Conservation (phyloP, 2,797 vertebrate species). For the Selene dorsalis region DNA sequence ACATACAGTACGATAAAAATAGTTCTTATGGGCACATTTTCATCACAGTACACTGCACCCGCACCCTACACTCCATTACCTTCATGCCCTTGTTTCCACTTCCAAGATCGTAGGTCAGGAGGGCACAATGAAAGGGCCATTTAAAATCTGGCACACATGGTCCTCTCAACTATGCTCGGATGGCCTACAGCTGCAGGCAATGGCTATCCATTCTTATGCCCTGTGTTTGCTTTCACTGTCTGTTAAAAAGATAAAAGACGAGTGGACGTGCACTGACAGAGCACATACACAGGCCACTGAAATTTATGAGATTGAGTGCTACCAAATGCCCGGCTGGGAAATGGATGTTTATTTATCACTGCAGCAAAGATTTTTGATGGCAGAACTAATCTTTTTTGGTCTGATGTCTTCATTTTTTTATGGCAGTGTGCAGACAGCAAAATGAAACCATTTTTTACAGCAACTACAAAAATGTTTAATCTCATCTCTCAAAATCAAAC, state of each 20-base stretch:
- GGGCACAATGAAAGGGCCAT: constrained; percentile 62
- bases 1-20: constrained; percentile 26
- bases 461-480: not conserved
- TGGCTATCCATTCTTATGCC: constrained; percentile 42
- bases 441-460: not conserved
- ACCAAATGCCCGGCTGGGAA: not conserved
- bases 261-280: constrained; percentile 20
- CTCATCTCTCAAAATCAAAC: not conserved
- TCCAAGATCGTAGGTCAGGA: constrained; percentile 55
- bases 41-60: constrained; percentile 40
- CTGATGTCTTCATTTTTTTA: not conserved
- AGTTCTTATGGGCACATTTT: constrained; percentile 39
- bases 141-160: constrained; percentile 70
- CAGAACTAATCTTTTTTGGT: not conserved
- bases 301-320: not conserved
- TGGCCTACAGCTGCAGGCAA: constrained; percentile 77
- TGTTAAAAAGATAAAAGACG: constrained; percentile 27
- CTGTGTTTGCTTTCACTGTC: constrained; percentile 45
- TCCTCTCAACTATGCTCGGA: constrained; percentile 36
- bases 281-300: not conserved
- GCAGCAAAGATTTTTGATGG: not conserved
- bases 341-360: not conserved
- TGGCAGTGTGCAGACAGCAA: not conserved
- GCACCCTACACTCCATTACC: constrained; percentile 42
- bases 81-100: constrained; percentile 41